Conservation (phyloP, 2,888 invertebrate genomes). For the Drosophila picticornis region DNA sequence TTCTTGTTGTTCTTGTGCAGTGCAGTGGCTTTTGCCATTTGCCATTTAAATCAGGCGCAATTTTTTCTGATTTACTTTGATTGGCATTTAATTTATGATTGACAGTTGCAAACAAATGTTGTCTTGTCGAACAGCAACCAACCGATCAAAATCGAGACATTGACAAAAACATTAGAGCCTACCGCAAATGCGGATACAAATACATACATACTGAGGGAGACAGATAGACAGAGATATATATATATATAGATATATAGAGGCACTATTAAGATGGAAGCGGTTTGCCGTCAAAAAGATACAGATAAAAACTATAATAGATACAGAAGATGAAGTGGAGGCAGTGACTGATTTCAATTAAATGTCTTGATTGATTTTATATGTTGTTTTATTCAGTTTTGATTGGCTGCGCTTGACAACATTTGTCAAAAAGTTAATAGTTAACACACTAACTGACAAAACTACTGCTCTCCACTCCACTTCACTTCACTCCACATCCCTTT, state of each 20-base stretch:
- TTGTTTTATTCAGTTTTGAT: conserved; percentile 30
- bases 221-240: conserved; percentile 4
- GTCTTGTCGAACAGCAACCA: conserved; percentile 31
- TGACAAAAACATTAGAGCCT: conserved; percentile 47
- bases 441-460: conserved; percentile 7
- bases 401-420: conserved; percentile 65
- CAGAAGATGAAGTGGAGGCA: not conserved
- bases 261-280: not conserved
- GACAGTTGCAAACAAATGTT: conserved; percentile 79
- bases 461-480: not conserved
- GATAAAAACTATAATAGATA: conserved; percentile 13
- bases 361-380: conserved; percentile 49
- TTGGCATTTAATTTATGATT: conserved; percentile 81
- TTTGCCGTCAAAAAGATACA: conserved; percentile 5
- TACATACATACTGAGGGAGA: conserved; percentile 22
- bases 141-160: conserved; percentile 16
- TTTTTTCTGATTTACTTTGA: conserved; percentile 75
- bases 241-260: not conserved
- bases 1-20: conserved; percentile 20
- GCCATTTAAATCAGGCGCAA: conserved; percentile 71
- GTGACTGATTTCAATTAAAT: conserved; percentile 37
- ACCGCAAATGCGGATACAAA: conserved; percentile 63
- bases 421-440: conserved; percentile 51
- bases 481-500: not conserved
- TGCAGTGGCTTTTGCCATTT: conserved; percentile 40